phyloP scores from a whole-genome alignment of 2,888 invertebrate species.

The Marronus borbonicus region DNA sequence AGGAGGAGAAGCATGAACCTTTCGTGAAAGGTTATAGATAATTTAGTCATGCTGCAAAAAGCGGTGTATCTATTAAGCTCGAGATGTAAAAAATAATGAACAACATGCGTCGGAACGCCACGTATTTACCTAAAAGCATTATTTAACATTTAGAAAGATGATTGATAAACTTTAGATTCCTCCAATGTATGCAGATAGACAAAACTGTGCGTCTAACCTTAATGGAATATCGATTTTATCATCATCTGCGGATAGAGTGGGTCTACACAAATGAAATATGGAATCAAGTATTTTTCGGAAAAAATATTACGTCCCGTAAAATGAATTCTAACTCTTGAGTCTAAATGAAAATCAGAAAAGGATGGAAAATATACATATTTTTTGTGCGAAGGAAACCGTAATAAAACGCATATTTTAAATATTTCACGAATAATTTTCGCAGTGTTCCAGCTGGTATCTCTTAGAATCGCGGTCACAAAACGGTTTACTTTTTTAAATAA shows the following conservation, averaged over 20 bases:
- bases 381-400: too few species aligned
- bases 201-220: not conserved
- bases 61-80: not conserved
- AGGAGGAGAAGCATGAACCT: not conserved
- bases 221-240: conserved; percentile 36
- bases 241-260: conserved; percentile 16
- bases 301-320: conserved; percentile 3
- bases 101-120: not conserved
- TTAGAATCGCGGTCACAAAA: too few species aligned
- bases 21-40: not conserved
- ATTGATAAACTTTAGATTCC: conserved; percentile 10
- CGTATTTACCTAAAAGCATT: not conserved
- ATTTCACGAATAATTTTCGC: too few species aligned
- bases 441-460: too few species aligned
- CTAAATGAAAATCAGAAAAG: not conserved
- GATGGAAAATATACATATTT: too few species aligned
- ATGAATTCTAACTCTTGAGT: not conserved
- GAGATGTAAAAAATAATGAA: not conserved
- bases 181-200: not conserved
- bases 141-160: conserved; percentile 1
- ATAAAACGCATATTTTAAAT: too few species aligned
- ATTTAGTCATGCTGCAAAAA: not conserved
- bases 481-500: too few species aligned
- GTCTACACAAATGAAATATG: not conserved
- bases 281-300: not conserved